Conservation (phyloP, 1,140 invertebrate species). For the Sycophaga agraensis region DNA sequence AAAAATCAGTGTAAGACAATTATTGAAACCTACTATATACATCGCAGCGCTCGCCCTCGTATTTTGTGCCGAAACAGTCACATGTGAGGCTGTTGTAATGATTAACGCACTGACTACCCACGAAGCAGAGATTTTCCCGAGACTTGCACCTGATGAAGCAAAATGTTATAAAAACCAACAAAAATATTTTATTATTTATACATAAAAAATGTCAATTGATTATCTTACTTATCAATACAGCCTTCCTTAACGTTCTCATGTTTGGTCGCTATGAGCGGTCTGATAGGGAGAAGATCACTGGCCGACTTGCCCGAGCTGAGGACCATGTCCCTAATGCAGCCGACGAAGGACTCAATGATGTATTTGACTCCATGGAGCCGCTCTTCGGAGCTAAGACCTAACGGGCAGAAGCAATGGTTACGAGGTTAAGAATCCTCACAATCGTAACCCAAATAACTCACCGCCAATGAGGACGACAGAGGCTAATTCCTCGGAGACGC, state of each 20-base stretch:
- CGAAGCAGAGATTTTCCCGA: slow-evolving; percentile 78
- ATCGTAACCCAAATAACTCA: too few relatives aligned
- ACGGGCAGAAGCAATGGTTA: too few relatives aligned
- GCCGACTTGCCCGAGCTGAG: slow-evolving; percentile 81
- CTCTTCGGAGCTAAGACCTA: slow-evolving; percentile 82
- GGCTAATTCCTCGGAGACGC: slow-evolving; percentile 77
- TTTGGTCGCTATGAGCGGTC: slow-evolving; percentile 78
- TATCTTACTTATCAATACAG: slow-evolving; percentile 71
- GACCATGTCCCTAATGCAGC: slow-evolving; percentile 84
- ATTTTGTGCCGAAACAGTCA: slow-evolving; percentile 88
- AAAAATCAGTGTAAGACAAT: neutral
- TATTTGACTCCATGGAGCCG: slow-evolving; percentile 85
- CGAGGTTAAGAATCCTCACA: too few relatives aligned
- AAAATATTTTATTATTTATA: neutral
- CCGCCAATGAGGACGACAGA: slow-evolving; percentile 88
- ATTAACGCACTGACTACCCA: slow-evolving; percentile 82
- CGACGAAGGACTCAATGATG: slow-evolving; percentile 88
- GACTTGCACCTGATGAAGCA: slow-evolving; percentile 66
- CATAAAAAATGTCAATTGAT: neutral
- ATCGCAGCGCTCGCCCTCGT: slow-evolving; percentile 88
- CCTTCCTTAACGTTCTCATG: slow-evolving; percentile 85
- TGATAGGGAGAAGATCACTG: slow-evolving; percentile 75
- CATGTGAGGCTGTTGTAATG: slow-evolving; percentile 84
- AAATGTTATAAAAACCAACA: too few relatives aligned
- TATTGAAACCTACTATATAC: slow-evolving; percentile 75